Percentiles rank a stretch among this genome's conserved stretches.
phyloP scores from a whole-genome alignment of 2,888 invertebrate species.

The Zaprionus bogoriensis region DNA sequence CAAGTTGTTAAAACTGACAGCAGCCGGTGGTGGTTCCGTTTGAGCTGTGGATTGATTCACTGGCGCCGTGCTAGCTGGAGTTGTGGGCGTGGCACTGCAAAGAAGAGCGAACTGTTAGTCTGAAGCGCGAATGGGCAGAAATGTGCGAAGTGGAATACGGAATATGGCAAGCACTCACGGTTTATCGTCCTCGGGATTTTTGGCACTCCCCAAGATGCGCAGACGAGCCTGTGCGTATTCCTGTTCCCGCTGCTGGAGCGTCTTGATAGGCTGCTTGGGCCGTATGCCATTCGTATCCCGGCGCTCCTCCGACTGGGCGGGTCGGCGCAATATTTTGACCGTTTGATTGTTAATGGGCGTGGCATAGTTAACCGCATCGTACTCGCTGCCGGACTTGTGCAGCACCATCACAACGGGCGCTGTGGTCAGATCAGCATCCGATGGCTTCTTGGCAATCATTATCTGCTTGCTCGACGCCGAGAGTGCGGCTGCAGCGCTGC shows the following conservation, averaged over 20 bases:
- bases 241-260: conserved; percentile 94
- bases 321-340: conserved; percentile 92
- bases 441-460: conserved; percentile 58
- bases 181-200: conserved; percentile 89
- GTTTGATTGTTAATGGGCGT: conserved; percentile 84
- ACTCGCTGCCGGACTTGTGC: conserved; percentile 88
- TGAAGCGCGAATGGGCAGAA: neutral
- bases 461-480: conserved; percentile 50
- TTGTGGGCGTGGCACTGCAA: conserved; percentile 37
- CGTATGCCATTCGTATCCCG: conserved; percentile 86
- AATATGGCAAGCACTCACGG: conserved; percentile 84
- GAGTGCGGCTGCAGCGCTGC: neutral
- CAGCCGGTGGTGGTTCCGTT: conserved; percentile 19
- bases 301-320: conserved; percentile 85
- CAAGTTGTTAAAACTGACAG: conserved; percentile 34
- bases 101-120: neutral
- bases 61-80: conserved; percentile 21
- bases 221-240: conserved; percentile 96
- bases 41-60: conserved; percentile 24
- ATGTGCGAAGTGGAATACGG: neutral
- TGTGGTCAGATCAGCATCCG: conserved; percentile 59
- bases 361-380: conserved; percentile 87
- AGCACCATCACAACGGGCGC: conserved; percentile 88
- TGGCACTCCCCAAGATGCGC: conserved; percentile 93
- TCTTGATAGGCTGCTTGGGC: conserved; percentile 90